A percentile compares a stretch with the other conserved stretches of the same genome.
Evolutionary conservation across 2,888 invertebrate genomes (phyloP).

Genomic region (Acrocera orbiculus): DNA sequence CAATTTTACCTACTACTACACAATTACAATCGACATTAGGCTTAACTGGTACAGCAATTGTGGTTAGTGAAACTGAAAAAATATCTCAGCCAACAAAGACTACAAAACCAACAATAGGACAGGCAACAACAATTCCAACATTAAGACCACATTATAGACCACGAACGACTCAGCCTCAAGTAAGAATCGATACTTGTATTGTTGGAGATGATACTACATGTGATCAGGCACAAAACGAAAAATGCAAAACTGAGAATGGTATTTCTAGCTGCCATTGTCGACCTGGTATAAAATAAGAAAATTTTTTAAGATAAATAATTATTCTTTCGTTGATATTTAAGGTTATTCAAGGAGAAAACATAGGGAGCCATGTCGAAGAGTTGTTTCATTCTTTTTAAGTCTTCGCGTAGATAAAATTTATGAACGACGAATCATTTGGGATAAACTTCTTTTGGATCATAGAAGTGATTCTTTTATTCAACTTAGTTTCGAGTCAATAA

Average conservation of each 20-base stretch:
- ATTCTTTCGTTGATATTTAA: conserved; percentile 10
- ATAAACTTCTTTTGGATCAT: conserved; percentile 50
- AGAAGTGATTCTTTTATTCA: conserved; percentile 67
- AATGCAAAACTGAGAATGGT: conserved; percentile 67
- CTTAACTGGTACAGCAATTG: conserved; percentile 40
- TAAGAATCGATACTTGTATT: conserved; percentile 78
- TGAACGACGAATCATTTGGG: conserved; percentile 64
- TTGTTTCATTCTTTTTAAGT: conserved; percentile 61
- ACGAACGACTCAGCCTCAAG: conserved; percentile 28
- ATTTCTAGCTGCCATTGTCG: conserved; percentile 79
- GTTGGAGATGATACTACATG: conserved; percentile 86
- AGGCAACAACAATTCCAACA: conserved; percentile 37
- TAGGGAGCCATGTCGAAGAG: conserved; percentile 58
- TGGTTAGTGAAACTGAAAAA: conserved; percentile 43
- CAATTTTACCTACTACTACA: conserved; percentile 5
- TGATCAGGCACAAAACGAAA: conserved; percentile 71
- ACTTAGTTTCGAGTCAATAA: conserved; percentile 67
- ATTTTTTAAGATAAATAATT: not conserved
- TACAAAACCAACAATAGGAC: conserved; percentile 38
- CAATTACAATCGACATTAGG: conserved; percentile 7
- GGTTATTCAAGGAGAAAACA: conserved; percentile 50
- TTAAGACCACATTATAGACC: conserved; percentile 43
- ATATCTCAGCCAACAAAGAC: conserved; percentile 36
- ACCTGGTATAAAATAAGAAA: conserved; percentile 36
- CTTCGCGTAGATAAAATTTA: conserved; percentile 69